Conservation (phyloP, 2,888 invertebrate species). For the Temnothorax ravouxi region DNA sequence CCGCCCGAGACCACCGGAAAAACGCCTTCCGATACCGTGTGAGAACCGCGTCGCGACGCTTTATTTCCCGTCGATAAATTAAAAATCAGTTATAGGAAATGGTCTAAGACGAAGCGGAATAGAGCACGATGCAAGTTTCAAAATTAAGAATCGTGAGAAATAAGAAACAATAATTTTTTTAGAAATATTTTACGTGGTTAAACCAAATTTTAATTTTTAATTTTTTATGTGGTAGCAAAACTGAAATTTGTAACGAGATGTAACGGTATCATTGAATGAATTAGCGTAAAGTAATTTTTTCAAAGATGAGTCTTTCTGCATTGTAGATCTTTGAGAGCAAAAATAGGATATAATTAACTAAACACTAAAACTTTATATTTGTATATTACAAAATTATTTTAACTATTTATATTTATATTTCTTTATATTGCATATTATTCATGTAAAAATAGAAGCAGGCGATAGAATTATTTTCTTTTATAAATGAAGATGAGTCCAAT, state of each 20-base stretch:
- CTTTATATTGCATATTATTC: neutral
- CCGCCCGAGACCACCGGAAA: conserved; percentile 38
- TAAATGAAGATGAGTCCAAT: neutral
- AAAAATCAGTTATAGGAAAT: neutral
- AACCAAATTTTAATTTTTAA: neutral
- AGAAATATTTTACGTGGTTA: neutral
- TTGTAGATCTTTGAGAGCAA: neutral
- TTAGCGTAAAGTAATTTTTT: neutral
- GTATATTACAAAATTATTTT: neutral
- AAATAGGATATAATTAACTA: neutral
- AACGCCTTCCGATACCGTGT: neutral
- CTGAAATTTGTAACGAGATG: neutral
- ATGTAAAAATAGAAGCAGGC: neutral
- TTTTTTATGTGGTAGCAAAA: neutral
- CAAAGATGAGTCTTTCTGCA: neutral
- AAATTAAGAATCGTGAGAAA: neutral
- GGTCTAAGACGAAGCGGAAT: neutral
- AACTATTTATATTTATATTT: neutral
- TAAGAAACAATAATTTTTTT: neutral
- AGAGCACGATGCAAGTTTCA: neutral
- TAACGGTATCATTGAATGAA: neutral
- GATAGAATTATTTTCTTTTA: neutral
- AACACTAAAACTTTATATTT: neutral
- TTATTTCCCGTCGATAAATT: conserved; percentile 7
- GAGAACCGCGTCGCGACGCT: conserved; percentile 4